Evolutionary conservation across 2,888 invertebrate genomes (phyloP).

Genomic region (Drosophila sordidula): DNA sequence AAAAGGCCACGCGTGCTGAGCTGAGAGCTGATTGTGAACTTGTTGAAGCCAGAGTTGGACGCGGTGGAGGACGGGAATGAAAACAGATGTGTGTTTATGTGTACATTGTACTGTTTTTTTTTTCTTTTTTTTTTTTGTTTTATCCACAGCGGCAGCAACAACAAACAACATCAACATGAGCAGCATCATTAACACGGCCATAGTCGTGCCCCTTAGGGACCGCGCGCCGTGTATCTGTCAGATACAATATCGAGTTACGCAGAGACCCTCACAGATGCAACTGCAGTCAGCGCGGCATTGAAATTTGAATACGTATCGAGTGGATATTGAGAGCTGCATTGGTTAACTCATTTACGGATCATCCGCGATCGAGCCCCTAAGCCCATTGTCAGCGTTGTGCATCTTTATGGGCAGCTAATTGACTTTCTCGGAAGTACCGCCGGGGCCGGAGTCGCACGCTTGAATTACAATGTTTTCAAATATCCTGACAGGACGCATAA

Average conservation of each 20-base stretch:
- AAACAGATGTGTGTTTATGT: conserved; percentile 55
- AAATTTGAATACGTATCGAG: conserved; percentile 78
- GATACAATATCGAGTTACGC: conserved; percentile 74
- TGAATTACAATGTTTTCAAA: conserved; percentile 80
- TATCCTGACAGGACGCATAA: conserved; percentile 82
- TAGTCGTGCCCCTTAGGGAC: conserved; percentile 46
- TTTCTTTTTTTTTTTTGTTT: too few species aligned
- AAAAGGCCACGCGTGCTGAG: conserved; percentile 28
- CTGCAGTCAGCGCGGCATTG: conserved; percentile 51
- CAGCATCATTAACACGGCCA: conserved; percentile 68
- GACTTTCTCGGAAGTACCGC: conserved; percentile 73
- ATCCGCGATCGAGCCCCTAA: conserved; percentile 10
- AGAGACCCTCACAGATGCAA: conserved; percentile 58
- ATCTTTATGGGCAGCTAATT: conserved; percentile 75
- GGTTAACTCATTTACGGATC: conserved; percentile 62
- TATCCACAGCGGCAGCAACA: conserved; percentile 6
- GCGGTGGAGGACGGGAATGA: conserved; percentile 31
- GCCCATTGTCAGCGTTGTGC: conserved; percentile 16
- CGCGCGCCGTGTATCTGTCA: conserved; percentile 74
- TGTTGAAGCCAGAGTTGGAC: conserved; percentile 31
- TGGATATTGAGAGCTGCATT: conserved; percentile 50
- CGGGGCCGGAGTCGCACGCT: conserved; percentile 49
- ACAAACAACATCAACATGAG: conserved; percentile 31
- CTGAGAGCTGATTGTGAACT: conserved; percentile 53
- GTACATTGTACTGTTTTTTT: conserved; percentile 12